Percentiles rank a stretch among this genome's conserved stretches.
Conservation (phyloP, 1,140 invertebrate genomes). For the Meloidogyne exigua region DNA sequence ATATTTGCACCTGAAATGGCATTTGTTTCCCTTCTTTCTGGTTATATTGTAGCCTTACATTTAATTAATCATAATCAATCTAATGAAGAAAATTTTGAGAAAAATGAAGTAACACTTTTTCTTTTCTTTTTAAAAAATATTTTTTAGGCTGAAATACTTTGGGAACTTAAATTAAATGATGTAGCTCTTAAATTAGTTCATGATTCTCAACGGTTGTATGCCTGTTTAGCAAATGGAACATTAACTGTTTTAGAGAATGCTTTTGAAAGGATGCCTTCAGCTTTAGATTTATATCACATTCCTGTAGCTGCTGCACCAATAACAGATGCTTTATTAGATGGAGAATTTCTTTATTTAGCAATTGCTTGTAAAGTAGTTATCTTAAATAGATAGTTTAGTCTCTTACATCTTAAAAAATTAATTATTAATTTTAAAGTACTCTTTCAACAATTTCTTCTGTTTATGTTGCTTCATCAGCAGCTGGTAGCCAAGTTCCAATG, state of each 20-base stretch:
- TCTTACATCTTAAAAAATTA: constrained; percentile 3
- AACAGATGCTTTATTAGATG: constrained; percentile 64
- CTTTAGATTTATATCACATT: constrained; percentile 67
- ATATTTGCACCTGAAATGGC: constrained; percentile 63
- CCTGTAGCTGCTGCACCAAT: constrained; percentile 67
- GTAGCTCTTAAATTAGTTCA: constrained; percentile 65
- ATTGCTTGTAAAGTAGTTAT: constrained; percentile 67
- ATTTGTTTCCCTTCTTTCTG: constrained; percentile 66
- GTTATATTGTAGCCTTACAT: constrained; percentile 65
- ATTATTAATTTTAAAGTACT: constrained; percentile 62
- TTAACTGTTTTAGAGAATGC: constrained; percentile 67
- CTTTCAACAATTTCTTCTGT: constrained; percentile 66
- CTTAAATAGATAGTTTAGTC: constrained; percentile 65
- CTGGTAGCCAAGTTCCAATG: constrained; percentile 56
- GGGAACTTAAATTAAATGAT: constrained; percentile 67
- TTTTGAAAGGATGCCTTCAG: constrained; percentile 45
- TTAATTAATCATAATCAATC: constrained; percentile 30
- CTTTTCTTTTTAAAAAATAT: not conserved
- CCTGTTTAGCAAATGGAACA: constrained; percentile 67
- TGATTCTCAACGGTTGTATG: constrained; percentile 65
- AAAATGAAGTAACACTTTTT: not conserved
- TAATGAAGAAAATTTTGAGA: constrained; percentile 25
- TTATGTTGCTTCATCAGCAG: constrained; percentile 63
- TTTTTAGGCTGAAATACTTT: constrained; percentile 56
- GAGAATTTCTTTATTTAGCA: constrained; percentile 66